Base-by-base conservation (phyloP, 2,113 vertebrate species). In the Chaetodon trifascialis region DNA sequence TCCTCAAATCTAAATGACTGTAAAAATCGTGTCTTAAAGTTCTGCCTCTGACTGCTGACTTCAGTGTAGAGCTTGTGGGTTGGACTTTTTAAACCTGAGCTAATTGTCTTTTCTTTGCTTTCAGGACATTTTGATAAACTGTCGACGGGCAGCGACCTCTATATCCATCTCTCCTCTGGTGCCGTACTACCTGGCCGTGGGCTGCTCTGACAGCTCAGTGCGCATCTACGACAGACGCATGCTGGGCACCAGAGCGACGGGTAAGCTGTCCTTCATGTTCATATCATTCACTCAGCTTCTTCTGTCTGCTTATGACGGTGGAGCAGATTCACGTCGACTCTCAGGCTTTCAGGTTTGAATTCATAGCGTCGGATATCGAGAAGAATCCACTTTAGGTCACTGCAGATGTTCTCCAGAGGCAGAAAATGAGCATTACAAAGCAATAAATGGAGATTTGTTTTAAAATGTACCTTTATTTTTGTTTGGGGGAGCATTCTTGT, bases 81-180 rank as follows among this genome's bases (percentile, higher is more conserved):
- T 52, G 7, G 0, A 2, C 0, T 16, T 59, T 42, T 78, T 17
- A 49, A 78, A 7, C 9, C 8, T 42, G 11, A 49, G 19, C n/a
- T 82, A 21, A 7, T 58, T 47, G 30, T 72, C 0, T 74, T 70
- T 86, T 4, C 17, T 73, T 59, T 86, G 59, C 58, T 77, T 88
- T 81, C 91, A 99, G 98, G 98, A 99, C 91, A 99, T 99, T 94
- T 95, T 99, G 89, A 99, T 99, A 89, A 99, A 99, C 87, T 99
- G 98, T 54, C 96, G 98, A 4, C 96, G 98, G 91, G 98, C 98
- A 66, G 97, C 98, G 60, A 99, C 98, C 58, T 98, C 98, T 7
- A 98, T 99, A 79, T 97, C 98, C 59, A 98, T 99, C 71, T 99
- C 97, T 82, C 98, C 98, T 0, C 95, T 98, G 79, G 95, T 98